These are phyloP conservation scores for Hemicordylus capensis DNA, from an alignment of 2,113 vertebrate species.

Conservation along the genomic window DNA sequence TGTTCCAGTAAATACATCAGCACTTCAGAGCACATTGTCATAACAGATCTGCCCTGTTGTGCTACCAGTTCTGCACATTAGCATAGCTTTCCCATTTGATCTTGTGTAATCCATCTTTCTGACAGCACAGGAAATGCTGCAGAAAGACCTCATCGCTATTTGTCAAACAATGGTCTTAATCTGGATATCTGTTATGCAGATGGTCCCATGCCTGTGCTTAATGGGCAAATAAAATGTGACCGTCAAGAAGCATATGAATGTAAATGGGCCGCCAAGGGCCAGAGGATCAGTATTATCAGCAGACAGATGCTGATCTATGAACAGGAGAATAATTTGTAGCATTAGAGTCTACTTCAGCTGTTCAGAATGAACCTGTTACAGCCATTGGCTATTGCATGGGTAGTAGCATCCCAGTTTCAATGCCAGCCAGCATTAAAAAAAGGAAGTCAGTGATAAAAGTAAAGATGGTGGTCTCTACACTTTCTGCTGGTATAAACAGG, in stretches of 20 bases:
- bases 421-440: not conserved
- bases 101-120: slow-evolving; percentile 12
- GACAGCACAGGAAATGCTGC: not conserved
- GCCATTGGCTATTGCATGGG: not conserved
- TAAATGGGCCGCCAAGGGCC: not conserved
- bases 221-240: not conserved
- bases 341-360: not conserved
- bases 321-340: not conserved
- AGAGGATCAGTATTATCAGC: not conserved
- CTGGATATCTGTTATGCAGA: not conserved
- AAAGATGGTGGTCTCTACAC: too few species aligned
- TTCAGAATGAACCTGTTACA: not conserved
- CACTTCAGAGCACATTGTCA: not conserved
- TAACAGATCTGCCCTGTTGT: not conserved
- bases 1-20: not conserved
- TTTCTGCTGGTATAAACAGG: too few species aligned
- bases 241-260: not conserved
- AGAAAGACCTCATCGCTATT: not conserved
- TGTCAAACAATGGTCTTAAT: not conserved
- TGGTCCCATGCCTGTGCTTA: not conserved
- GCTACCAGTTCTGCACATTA: not conserved
- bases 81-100: not conserved
- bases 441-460: not conserved
- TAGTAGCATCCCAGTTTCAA: slow-evolving; percentile 1
- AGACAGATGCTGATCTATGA: not conserved